Base-by-base conservation (phyloP, 2,888 invertebrate species). In the Pristionchus entomophagus region DNA sequence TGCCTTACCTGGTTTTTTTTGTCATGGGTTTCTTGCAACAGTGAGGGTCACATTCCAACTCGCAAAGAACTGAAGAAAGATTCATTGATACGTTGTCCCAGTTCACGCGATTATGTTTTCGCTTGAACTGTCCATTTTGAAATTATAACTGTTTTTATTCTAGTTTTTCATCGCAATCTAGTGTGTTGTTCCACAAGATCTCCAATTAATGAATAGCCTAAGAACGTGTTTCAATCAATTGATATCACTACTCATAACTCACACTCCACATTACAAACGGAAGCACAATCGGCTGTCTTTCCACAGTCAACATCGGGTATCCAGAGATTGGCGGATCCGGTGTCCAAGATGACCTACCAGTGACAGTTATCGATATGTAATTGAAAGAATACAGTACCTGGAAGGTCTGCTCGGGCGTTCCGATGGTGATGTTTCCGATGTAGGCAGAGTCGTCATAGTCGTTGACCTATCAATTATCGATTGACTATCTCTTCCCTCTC, bases 251-350 rank as follows among this genome's bases (percentile, higher is more conserved):
- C n/a, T n/a, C n/a, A n/a, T n/a, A n/a, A n/a, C n/a, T n/a, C n/a
- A n/a, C n/a, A 22, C n/a, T 73, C 73, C 6, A 73, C 8, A 41
- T 35, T 19, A 38, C 73, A 73, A 3, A 22, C 8, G n/a, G 38
- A 2, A 6, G 35, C 73, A 19, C 73, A 73, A 22, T 73, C 73
- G n/a, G 73, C 41, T 1, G 77, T 77, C 77, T 26, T 35, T 51
- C 73, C 88, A 87, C 87, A 91, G 84, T 17, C 86, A 26, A 88
- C 86, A 86, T 88, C 89, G 81, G 91, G 91, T 62, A 91, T 51
- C 91, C 91, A 91, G 53, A 91, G 89, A 82, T 90, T 90, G 51
- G 90, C 85, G 17, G 90, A 90, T 88, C 91, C 91, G 22, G 91
- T 91, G 86, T 91, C 91, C 56, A 90, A 87, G 77, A 90, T 89